phyloP scores from a whole-genome alignment of 2,888 invertebrate genomes.

The Melinaea menophilus region DNA sequence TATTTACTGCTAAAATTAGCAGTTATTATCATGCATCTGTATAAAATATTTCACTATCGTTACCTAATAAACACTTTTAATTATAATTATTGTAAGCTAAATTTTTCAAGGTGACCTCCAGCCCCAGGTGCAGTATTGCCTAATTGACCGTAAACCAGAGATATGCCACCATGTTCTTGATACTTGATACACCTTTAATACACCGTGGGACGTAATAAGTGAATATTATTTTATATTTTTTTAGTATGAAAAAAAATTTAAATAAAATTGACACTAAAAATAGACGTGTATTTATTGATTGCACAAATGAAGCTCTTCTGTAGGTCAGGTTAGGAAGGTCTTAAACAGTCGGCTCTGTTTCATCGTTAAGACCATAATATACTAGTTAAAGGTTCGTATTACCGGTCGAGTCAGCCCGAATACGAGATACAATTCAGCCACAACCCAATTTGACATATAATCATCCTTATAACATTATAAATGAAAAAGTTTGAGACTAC shows the following conservation, averaged over 20 bases:
- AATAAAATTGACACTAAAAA: not conserved
- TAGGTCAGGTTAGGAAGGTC: no score
- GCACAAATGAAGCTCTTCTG: no score
- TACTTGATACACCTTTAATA: slow-evolving; percentile 15
- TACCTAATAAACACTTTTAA: not conserved
- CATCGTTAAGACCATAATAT: not conserved
- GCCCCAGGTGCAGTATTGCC: slow-evolving; percentile 6
- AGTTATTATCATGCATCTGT: no score
- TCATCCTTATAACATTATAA: no score
- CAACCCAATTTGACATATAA: no score
- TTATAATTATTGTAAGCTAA: not conserved
- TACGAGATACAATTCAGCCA: no score
- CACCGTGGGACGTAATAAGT: slow-evolving; percentile 9
- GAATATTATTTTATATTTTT: not conserved
- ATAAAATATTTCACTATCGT: no score
- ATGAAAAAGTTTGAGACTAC: no score
- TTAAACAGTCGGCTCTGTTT: no score
- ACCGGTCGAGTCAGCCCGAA: no score
- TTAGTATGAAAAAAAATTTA: not conserved
- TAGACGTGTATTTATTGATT: no score
- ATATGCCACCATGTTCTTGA: slow-evolving; percentile 18
- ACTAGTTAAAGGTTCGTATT: slow-evolving; percentile 10
- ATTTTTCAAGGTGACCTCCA: slow-evolving; percentile 6
- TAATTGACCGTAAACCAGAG: slow-evolving; percentile 15
- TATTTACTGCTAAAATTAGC: no score